Percentiles rank a stretch among this genome's conserved stretches.
Evolutionary conservation across 2,113 vertebrate genomes (phyloP).

Genomic region (Anas platyrhynchos): DNA sequence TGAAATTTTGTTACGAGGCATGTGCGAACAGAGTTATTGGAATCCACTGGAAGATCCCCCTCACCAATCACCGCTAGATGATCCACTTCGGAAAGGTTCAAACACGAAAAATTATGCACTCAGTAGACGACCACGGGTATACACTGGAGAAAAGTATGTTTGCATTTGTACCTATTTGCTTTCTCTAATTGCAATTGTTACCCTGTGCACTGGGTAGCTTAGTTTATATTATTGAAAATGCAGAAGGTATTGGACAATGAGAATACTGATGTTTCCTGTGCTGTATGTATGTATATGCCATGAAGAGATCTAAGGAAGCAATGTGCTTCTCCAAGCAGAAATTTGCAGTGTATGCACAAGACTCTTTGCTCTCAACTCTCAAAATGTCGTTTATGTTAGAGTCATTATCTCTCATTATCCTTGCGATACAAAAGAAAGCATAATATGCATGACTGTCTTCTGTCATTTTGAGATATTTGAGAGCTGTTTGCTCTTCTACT

Average conservation of each 20-base stretch:
- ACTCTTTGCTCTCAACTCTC: neutral
- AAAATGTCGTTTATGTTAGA: neutral
- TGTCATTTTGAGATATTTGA: neutral
- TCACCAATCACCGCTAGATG: slow-evolving; percentile 91
- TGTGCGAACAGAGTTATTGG: slow-evolving; percentile 99
- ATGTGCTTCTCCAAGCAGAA: neutral
- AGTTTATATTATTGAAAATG: neutral
- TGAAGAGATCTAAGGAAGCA: neutral
- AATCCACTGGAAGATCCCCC: slow-evolving; percentile 95
- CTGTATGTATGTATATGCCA: neutral
- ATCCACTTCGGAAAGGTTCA: slow-evolving; percentile 86
- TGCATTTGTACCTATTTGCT: neutral
- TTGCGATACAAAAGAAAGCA: neutral
- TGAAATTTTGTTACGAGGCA: slow-evolving; percentile 96
- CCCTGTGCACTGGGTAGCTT: neutral
- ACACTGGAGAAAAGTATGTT: slow-evolving; percentile 95
- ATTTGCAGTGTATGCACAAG: neutral
- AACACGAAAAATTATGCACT: slow-evolving; percentile 88
- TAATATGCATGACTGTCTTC: neutral
- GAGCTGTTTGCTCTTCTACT: neutral
- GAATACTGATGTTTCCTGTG: neutral
- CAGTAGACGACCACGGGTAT: slow-evolving; percentile 88
- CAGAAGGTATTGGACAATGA: neutral
- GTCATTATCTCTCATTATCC: neutral
- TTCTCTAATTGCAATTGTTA: neutral